Conservation (phyloP, 2,888 invertebrate genomes). For the Pseudolycoriella hygida region DNA sequence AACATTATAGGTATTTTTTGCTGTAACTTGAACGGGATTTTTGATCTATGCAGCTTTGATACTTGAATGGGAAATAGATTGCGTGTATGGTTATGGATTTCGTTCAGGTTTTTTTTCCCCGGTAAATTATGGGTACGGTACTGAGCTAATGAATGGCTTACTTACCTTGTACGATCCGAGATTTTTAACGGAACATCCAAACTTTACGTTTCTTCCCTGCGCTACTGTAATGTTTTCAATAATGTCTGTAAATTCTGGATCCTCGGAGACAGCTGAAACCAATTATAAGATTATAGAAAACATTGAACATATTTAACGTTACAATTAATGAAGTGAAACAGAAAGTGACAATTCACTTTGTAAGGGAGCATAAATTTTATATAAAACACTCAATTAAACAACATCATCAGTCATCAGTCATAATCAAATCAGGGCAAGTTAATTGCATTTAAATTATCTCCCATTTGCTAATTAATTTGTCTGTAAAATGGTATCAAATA, state of each 20-base stretch:
- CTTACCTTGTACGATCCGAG: conserved; percentile 79
- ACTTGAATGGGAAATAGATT: too few relatives aligned
- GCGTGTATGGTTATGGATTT: too few relatives aligned
- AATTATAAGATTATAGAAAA: conserved; percentile 17
- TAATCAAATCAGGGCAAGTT: conserved; percentile 1
- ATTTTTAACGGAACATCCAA: conserved; percentile 82
- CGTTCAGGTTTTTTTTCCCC: too few relatives aligned
- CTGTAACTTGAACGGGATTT: too few relatives aligned
- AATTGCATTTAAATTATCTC: conserved; percentile 5
- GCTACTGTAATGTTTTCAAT: conserved; percentile 74
- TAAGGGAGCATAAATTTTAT: background rate
- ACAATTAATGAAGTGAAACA: background rate
- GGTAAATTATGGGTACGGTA: too few relatives aligned
- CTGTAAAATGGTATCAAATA: conserved; percentile 5
- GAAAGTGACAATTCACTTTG: too few relatives aligned
- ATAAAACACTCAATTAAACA: conserved; percentile 1
- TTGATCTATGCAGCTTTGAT: too few relatives aligned
- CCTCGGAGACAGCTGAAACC: conserved; percentile 52
- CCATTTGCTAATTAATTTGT: conserved; percentile 3
- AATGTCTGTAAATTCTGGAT: conserved; percentile 79
- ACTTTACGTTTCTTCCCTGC: conserved; percentile 72
- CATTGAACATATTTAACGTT: background rate
- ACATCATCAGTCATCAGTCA: background rate
- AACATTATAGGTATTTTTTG: too few relatives aligned
- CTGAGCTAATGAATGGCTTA: too few relatives aligned